A percentile compares a stretch with the other conserved stretches of the same genome.
These are phyloP conservation scores for Acomys russatus DNA, from an alignment of 2,797 vertebrate species.

Conservation along the genomic window DNA sequence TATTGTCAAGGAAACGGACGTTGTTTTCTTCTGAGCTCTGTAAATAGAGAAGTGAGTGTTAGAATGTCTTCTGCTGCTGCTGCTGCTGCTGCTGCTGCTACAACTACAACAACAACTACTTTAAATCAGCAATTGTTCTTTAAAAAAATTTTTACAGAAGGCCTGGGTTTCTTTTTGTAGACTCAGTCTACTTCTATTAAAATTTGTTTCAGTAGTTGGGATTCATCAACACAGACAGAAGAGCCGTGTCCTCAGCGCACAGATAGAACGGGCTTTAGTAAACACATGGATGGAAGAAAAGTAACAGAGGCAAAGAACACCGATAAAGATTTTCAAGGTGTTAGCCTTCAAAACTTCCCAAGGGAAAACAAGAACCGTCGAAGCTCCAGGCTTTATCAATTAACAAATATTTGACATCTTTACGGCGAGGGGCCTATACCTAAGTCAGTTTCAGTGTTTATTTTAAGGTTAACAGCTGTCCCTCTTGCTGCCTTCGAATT, in stretches of 20 bases:
- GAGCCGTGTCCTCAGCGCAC: background rate
- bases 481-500: constrained; percentile 50
- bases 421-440: background rate
- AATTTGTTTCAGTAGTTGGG: background rate
- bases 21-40: constrained; percentile 97
- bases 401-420: constrained; percentile 46
- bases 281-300: background rate
- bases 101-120: too few species aligned
- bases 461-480: constrained; percentile 56
- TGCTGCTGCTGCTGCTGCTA: too few species aligned
- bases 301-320: background rate
- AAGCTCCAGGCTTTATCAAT: constrained; percentile 16
- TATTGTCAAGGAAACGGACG: constrained; percentile 97
- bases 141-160: background rate
- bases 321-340: background rate
- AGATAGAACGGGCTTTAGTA: background rate
- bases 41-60: constrained; percentile 57
- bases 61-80: background rate
- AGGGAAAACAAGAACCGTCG: constrained; percentile 25
- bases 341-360: background rate
- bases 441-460: constrained; percentile 46
- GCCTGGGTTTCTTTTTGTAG: background rate
- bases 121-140: background rate
- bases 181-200: background rate
- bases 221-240: background rate